phyloP scores from a whole-genome alignment of 2,113 vertebrate genomes.

The Micromys minutus region DNA sequence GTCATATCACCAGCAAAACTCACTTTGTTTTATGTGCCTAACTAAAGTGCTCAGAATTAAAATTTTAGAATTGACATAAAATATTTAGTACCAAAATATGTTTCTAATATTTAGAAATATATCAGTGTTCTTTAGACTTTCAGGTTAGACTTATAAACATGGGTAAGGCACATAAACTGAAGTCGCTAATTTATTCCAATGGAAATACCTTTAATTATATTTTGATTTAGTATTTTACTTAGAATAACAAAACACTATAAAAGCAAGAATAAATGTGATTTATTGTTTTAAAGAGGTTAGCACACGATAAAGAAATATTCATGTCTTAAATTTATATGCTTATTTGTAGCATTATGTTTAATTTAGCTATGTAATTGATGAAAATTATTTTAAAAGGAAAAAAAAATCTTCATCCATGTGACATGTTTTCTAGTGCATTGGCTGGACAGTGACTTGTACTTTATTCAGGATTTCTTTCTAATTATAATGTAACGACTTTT shows the following conservation, averaged over 20 bases:
- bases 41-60: not conserved
- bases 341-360: not conserved
- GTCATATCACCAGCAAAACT: not conserved
- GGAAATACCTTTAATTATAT: not conserved
- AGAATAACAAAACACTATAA: not conserved
- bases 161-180: not conserved
- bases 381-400: slow-evolving; percentile 37
- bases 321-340: not conserved
- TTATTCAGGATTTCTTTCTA: not conserved
- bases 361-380: slow-evolving; percentile 14
- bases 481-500: slow-evolving; percentile 25
- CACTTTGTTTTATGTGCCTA: not conserved
- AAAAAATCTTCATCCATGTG: not conserved
- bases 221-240: not conserved
- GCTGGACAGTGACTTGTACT: not conserved
- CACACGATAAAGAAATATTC: not conserved
- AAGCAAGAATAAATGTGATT: not conserved
- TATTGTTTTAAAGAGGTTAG: not conserved
- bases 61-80: slow-evolving; percentile 7
- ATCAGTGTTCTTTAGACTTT: not conserved
- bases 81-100: not conserved
- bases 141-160: too few relatives aligned
- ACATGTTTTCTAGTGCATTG: not conserved
- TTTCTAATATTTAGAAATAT: not conserved
- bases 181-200: not conserved